Evolutionary conservation across 2,113 vertebrate species (phyloP), one percentile per base, ranked within the genome.

Genomic region (Gorsachius goisagi): DNA sequence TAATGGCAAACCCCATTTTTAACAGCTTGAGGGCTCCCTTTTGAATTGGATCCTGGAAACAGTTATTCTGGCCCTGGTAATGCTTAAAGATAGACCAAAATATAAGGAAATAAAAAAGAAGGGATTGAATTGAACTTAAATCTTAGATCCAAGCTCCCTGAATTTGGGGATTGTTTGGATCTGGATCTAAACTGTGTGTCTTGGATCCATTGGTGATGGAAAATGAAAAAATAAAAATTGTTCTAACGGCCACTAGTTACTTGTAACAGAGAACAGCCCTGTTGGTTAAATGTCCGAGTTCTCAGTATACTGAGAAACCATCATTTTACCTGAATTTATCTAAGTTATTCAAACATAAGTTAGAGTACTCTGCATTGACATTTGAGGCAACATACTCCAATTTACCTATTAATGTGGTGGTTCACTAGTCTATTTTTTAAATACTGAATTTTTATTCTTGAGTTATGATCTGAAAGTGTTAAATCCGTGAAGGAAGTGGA

Each of bases 41-140:
- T 95, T 92, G 95, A 94, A 83, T 76, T 69, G 71, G 62, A 72
- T 93, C 62, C 74, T 95, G 92, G 87, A 95, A 96, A 92, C 35
- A 69, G 71, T 95, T 93, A 33, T 85, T 95, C 69, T 82, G 45
- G 84, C 37, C 33, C 50, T 76, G 30, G 28, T 76, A 87, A 66
- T 63, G 15, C 84, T 89, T 88, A 83, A 86, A 87, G 86, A 91
- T 87, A 91, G 77, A 80, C 32, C 32, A 91, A 93, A 93, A 73
- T 45, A n/a, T 88, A 95, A 59, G 21, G 50, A 73, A 90, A 77
- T 75, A 37, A 71, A 81, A 90, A 74, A 85, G 9, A 80, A 21
- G 11, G 18, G 27, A 39, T 76, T 91, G 68, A 86, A 67, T 52
- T 75, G n/a, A 73, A 85, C 53, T 66, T 9, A 82, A 74, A 67